phyloP scores from a whole-genome alignment of 2,797 vertebrate species.

The Ctenopoma kingsleyae region DNA sequence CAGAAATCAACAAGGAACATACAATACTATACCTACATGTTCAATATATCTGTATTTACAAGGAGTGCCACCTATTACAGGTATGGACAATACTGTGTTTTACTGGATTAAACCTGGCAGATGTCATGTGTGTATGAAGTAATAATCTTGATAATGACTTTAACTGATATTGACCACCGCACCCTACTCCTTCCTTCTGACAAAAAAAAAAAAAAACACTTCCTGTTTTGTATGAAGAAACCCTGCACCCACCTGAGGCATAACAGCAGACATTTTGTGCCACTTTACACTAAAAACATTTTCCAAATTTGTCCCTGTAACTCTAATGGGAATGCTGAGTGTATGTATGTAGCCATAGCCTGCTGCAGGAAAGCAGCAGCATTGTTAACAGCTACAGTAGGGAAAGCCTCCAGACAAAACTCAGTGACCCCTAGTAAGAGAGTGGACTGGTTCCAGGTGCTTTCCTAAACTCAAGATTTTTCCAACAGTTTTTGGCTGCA shows the following conservation, averaged over 20 bases:
- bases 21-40: slow-evolving; percentile 26
- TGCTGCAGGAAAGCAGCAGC: slow-evolving; percentile 77
- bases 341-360: slow-evolving; percentile 44
- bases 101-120: slow-evolving; percentile 3
- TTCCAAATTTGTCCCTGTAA: slow-evolving; percentile 63
- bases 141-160: slow-evolving; percentile 11
- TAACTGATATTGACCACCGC: slow-evolving; percentile 14
- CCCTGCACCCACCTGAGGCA: slow-evolving; percentile 43
- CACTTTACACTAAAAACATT: slow-evolving; percentile 36
- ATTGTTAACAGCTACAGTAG: slow-evolving; percentile 83
- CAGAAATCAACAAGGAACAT: slow-evolving; percentile 46
- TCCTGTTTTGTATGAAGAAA: slow-evolving; percentile 27
- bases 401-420: slow-evolving; percentile 87
- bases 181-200: neutral
- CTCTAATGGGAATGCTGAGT: slow-evolving; percentile 48
- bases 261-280: slow-evolving; percentile 68
- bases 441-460: slow-evolving; percentile 86
- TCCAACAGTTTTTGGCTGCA: slow-evolving; percentile 75
- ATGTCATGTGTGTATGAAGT: slow-evolving; percentile 1
- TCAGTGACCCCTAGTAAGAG: slow-evolving; percentile 85
- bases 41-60: neutral
- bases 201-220: slow-evolving; percentile 21
- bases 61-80: neutral
- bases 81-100: neutral
- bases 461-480: slow-evolving; percentile 82